Evolutionary conservation across 2,797 vertebrate species (phyloP).

Genomic region (Scarus forsteni): DNA sequence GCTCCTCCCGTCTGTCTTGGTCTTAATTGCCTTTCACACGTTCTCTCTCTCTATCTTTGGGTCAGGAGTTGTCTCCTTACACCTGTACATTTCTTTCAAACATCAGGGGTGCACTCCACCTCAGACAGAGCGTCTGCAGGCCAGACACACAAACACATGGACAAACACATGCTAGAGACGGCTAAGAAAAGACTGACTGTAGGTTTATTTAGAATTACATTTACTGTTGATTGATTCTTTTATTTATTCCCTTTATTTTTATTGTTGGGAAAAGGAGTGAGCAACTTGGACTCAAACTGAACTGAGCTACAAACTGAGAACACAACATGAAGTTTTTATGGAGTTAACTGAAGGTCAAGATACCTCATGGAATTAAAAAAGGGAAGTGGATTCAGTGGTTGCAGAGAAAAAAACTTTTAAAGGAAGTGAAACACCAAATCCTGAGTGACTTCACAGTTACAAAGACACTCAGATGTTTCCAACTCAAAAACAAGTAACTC

Average conservation of each 20-base stretch:
- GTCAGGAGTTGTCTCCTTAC: conserved; percentile 44
- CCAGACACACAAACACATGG: conserved; percentile 11
- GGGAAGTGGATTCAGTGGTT: conserved; percentile 21
- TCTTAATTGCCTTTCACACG: conserved; percentile 58
- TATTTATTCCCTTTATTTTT: too few relatives aligned
- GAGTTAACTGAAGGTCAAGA: background rate
- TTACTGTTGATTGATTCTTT: too few relatives aligned
- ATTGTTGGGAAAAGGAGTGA: too few relatives aligned
- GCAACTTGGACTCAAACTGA: too few relatives aligned
- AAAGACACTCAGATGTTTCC: background rate
- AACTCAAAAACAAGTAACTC: conserved; percentile 2
- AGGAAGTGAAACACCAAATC: conserved; percentile 27
- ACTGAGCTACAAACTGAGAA: too few relatives aligned
- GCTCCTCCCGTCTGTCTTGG: conserved; percentile 13
- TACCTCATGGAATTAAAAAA: background rate
- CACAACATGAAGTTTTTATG: background rate
- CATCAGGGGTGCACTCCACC: conserved; percentile 40
- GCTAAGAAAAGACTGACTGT: background rate
- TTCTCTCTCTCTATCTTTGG: conserved; percentile 26
- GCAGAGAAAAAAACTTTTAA: background rate
- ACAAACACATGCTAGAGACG: conserved; percentile 8
- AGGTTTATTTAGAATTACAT: too few relatives aligned
- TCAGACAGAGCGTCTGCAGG: conserved; percentile 46
- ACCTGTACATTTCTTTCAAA: conserved; percentile 70
- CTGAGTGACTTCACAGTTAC: conserved; percentile 1